Conservation (phyloP, 2,888 invertebrate genomes). For the Apantesis nais region DNA sequence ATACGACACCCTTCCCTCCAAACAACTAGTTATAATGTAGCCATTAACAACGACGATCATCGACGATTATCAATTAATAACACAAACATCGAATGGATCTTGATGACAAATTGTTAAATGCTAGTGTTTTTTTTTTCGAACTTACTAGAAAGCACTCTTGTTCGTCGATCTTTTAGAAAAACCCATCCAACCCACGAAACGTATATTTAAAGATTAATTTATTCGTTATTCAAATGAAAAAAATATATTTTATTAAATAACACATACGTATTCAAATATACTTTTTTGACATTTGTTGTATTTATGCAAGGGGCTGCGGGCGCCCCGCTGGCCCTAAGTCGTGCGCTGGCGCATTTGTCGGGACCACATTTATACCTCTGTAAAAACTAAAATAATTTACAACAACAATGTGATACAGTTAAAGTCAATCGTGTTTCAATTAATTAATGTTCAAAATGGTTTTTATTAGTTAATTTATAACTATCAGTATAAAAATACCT, state of each 20-base stretch:
- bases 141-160: not conserved
- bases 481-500: too few species aligned
- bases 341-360: conserved; percentile 66
- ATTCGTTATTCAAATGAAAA: conserved; percentile 31
- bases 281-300: conserved; percentile 68
- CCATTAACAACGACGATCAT: too few species aligned
- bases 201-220: conserved; percentile 24
- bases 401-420: conserved; percentile 61
- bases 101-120: too few species aligned
- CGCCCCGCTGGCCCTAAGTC: conserved; percentile 53
- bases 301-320: conserved; percentile 68
- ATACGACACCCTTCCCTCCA: too few species aligned
- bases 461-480: conserved; percentile 43
- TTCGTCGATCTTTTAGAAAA: not conserved
- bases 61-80: too few species aligned
- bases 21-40: too few species aligned
- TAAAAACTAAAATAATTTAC: conserved; percentile 77
- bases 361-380: conserved; percentile 68
- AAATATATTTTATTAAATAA: conserved; percentile 55
- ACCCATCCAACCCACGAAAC: not conserved
- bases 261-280: conserved; percentile 61
- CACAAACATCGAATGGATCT: too few species aligned
- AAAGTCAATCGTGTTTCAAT: conserved; percentile 62
- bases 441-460: conserved; percentile 60
- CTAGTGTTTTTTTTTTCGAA: not conserved